phyloP scores from a whole-genome alignment of 1,140 invertebrate genomes.

The Sitobion miscanthi region DNA sequence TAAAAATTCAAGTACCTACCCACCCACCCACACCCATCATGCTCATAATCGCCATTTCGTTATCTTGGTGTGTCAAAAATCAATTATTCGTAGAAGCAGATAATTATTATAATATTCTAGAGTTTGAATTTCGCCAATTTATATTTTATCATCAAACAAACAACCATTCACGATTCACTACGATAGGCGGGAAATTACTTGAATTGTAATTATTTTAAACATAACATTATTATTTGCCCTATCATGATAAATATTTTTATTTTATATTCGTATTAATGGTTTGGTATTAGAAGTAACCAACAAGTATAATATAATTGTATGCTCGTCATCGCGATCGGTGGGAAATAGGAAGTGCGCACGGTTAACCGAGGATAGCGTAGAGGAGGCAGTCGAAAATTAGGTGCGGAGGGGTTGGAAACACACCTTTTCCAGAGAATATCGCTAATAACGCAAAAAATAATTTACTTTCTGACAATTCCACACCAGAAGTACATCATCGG shows the following conservation, averaged over 20 bases:
- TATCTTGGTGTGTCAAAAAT: constrained; percentile 39
- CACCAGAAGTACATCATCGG: neutral
- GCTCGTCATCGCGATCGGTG: constrained; percentile 11
- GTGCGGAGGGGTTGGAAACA: constrained; percentile 41
- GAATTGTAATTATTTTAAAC: constrained; percentile 31
- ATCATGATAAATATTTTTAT: neutral
- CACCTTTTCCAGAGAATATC: constrained; percentile 49
- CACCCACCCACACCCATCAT: neutral
- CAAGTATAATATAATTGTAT: neutral
- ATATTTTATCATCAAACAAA: neutral
- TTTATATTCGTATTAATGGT: constrained; percentile 23
- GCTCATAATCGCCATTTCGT: constrained; percentile 44
- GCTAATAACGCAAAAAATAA: constrained; percentile 43
- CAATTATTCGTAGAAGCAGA: constrained; percentile 33
- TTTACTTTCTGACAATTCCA: neutral
- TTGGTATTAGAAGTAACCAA: neutral
- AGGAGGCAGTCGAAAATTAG: constrained; percentile 18
- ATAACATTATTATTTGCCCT: neutral
- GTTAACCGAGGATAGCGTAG: constrained; percentile 41
- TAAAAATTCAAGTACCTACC: constrained; percentile 21
- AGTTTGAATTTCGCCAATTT: constrained; percentile 43
- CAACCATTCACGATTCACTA: neutral
- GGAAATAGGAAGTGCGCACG: constrained; percentile 57
- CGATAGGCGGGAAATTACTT: neutral
- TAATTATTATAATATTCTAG: constrained; percentile 39